Base-by-base conservation (phyloP, 2,888 invertebrate species). In the Oithona nana region DNA sequence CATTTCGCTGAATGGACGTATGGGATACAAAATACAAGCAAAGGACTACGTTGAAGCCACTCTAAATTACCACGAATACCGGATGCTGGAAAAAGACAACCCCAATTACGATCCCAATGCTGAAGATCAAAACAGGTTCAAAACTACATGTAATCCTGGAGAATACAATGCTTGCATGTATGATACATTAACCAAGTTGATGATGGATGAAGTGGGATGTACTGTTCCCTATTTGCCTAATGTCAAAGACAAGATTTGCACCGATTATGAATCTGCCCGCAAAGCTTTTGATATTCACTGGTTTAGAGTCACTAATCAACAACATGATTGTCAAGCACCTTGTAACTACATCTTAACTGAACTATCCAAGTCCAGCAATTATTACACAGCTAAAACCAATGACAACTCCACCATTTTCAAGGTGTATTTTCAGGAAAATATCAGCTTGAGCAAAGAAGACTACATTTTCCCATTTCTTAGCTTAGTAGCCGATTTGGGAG, bases 261-360 rank as follows among this genome's bases (percentile, higher is more conserved):
- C 8, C 3, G 54, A 54, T 3, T 24, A 24, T 20, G 54, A 54
- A 20, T 24, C 20, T 20, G 54, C 54, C 26, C 2, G 2, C 3
- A 54, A 24, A 16, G 54, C 54, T 24, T 54, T 24, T 54, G 54
- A 54, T 54, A 26, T 54, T 20, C 24, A 29, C 13, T 30, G 24
- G n/a, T 16, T 16, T 50, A 48, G 59, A 49, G 59, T 59, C 3
- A 59, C 59, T 3, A 59, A 59, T 49, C 59, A 59, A 59, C 24
- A 22, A 22, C 49, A 59, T 24, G 59, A 59, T 29, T 59, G 59
- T 59, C 49, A 20, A n/a, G 26, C 24, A 22, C 59, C 59, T 24
- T 59, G 59, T 4, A 22, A 39, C 49, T 59, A 49, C 59, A 22
- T 59, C 28, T 22, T 59, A 11, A 28, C 29, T 50, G 29, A 59